Evolutionary conservation across 2,113 vertebrate species (phyloP).

Genomic region (Cyanoramphus novaezelandiae): DNA sequence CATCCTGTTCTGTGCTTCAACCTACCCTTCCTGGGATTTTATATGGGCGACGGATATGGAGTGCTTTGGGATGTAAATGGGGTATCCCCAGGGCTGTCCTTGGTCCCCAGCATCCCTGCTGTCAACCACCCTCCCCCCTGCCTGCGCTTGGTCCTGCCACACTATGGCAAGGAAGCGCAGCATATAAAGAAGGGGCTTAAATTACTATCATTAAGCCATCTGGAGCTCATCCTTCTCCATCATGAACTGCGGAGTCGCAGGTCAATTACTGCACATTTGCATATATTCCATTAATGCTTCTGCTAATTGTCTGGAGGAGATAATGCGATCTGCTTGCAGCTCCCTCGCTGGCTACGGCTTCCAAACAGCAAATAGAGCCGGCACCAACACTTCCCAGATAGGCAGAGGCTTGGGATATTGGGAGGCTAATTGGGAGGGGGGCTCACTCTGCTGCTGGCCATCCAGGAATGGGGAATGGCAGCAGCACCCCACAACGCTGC

Average conservation of each 20-base stretch:
- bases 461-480: background rate
- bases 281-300: conserved; percentile 73
- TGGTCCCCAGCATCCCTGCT: background rate
- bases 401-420: accelerated
- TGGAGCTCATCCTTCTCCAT: conserved; percentile 67
- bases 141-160: background rate
- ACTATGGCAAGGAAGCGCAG: background rate
- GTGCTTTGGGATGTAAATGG: background rate
- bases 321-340: conserved; percentile 39
- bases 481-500: accelerated
- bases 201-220: conserved; percentile 71
- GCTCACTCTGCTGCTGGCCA: background rate
- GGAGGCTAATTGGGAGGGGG: accelerated
- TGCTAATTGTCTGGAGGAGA: conserved; percentile 72
- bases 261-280: conserved; percentile 76
- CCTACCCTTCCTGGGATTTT: background rate
- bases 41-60: accelerated
- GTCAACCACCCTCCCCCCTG: background rate
- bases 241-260: conserved; percentile 33
- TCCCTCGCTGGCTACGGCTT: conserved; percentile 24
- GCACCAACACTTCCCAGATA: background rate
- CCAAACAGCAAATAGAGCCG: background rate
- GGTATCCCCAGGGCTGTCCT: accelerated
- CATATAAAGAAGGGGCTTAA: conserved; percentile 49
- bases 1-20: background rate